These are phyloP conservation scores for Drosophila subobscura DNA, from an alignment of 1,140 invertebrate species.

Conservation along the genomic window DNA sequence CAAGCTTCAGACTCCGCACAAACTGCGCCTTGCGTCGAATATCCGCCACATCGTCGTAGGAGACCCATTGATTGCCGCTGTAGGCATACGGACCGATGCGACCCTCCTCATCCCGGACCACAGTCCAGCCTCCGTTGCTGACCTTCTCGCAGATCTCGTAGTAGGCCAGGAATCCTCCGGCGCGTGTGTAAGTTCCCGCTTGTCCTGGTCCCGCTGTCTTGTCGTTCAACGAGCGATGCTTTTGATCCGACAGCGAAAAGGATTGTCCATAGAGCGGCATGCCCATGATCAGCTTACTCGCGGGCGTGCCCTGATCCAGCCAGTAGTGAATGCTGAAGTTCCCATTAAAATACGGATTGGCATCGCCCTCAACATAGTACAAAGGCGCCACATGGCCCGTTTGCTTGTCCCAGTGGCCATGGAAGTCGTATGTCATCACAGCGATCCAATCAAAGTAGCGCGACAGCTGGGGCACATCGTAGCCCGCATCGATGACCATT, in stretches of 20 bases:
- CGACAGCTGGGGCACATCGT: constrained; percentile 89
- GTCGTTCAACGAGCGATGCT: constrained; percentile 87
- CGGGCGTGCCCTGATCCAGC: constrained; percentile 90
- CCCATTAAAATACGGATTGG: constrained; percentile 90
- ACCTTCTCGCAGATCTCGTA: constrained; percentile 91
- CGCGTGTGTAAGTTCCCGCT: constrained; percentile 91
- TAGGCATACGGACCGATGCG: constrained; percentile 90
- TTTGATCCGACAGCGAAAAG: constrained; percentile 88
- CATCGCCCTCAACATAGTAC: constrained; percentile 89
- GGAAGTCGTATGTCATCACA: constrained; percentile 95
- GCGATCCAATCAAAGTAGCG: constrained; percentile 93
- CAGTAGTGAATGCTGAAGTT: constrained; percentile 93
- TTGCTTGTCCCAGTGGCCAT: constrained; percentile 95
- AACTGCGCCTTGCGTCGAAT: constrained; percentile 86
- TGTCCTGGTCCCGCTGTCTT: constrained; percentile 89
- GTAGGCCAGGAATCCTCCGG: constrained; percentile 92
- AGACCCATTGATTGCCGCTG: constrained; percentile 91
- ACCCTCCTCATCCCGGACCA: constrained; percentile 86
- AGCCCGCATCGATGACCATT: constrained; percentile 91
- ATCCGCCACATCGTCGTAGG: constrained; percentile 90
- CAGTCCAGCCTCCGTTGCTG: constrained; percentile 87
- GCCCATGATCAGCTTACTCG: constrained; percentile 90
- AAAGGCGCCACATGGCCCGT: constrained; percentile 94
- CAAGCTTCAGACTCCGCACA: constrained; percentile 86
- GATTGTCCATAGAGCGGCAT: constrained; percentile 94